Evolutionary conservation across 2,888 invertebrate species (phyloP), one percentile per base, ranked within the genome.

Genomic region (Caenorhabditis afra): DNA sequence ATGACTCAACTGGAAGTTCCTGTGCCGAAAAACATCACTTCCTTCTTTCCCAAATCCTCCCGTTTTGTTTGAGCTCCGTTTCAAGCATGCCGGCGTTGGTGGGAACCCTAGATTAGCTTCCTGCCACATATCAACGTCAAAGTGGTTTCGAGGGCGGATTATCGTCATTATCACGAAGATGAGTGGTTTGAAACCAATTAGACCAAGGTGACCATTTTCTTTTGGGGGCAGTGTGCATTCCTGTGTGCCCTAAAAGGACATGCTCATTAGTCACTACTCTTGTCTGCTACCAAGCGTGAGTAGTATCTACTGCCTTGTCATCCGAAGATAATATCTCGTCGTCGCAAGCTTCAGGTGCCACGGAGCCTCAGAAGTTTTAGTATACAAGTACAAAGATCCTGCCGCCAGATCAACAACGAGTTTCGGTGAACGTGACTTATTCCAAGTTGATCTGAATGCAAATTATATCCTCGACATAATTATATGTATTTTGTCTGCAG

Each of bases 401-500:
- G n/a, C n/a, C n/a, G n/a, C n/a, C n/a, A n/a, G n/a, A n/a, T n/a
- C n/a, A n/a, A n/a, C n/a, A n/a, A n/a, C n/a, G n/a, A n/a, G n/a
- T n/a, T n/a, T n/a, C n/a, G n/a, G n/a, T 47, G 37, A 7, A 53
- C 53, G 16, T 53, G 20, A 1, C 7, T 22, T 49, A 11, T 35
- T 37, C 14, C 45, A 45, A 61, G 35, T 23, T 29, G 20, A 22
- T 7, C 35, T 14, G 5, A 57, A n/a, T n/a, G n/a, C n/a, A n/a
- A n/a, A 41, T 22, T 37, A 12, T 1, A 37, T 20, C 1, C 35
- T 18, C 18, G 0, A 3, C 10, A 20, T 64, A 74, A 71, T 70
- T 44, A 41, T 52, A 62, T 37, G 55, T 70, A 55, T 66, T 65
- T 73, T 44, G 55, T 67, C 55, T 66, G 55, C 20, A 57, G 44